Evolutionary conservation across 1,140 invertebrate genomes (phyloP).

Genomic region (Oryctes rhinoceros): DNA sequence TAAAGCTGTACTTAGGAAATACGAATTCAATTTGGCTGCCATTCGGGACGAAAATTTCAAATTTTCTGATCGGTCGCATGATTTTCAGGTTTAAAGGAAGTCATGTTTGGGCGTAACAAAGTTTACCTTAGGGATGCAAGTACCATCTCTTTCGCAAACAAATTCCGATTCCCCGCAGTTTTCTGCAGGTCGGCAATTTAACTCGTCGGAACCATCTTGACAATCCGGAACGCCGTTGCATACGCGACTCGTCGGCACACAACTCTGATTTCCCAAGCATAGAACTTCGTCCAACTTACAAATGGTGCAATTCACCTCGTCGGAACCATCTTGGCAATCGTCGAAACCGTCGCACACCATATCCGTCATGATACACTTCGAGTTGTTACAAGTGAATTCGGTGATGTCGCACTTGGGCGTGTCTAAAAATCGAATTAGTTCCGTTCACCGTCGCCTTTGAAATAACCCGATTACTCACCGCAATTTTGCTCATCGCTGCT

Average conservation of each 20-base stretch:
- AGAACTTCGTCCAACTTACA: slow-evolving; percentile 63
- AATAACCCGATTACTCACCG: slow-evolving; percentile 49
- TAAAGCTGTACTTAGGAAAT: not conserved
- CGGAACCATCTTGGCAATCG: slow-evolving; percentile 76
- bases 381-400: slow-evolving; percentile 70
- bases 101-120: not conserved
- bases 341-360: slow-evolving; percentile 77
- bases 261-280: slow-evolving; percentile 59
- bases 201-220: slow-evolving; percentile 75
- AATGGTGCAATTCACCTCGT: slow-evolving; percentile 70
- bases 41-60: too few relatives aligned
- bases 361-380: slow-evolving; percentile 74
- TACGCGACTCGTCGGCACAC: slow-evolving; percentile 49
- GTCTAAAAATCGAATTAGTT: slow-evolving; percentile 23
- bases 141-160: slow-evolving; percentile 62
- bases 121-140: slow-evolving; percentile 71
- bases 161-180: slow-evolving; percentile 55
- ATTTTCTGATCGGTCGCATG: too few relatives aligned
- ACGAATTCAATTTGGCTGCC: too few relatives aligned
- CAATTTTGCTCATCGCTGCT: slow-evolving; percentile 68
- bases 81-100: not conserved
- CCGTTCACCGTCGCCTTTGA: not conserved
- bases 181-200: slow-evolving; percentile 56
- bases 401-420: slow-evolving; percentile 64
- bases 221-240: slow-evolving; percentile 79